A percentile compares a stretch with the other conserved stretches of the same genome.
phyloP scores from a whole-genome alignment of 2,797 vertebrate species.

The Phoxinus dragarum region DNA sequence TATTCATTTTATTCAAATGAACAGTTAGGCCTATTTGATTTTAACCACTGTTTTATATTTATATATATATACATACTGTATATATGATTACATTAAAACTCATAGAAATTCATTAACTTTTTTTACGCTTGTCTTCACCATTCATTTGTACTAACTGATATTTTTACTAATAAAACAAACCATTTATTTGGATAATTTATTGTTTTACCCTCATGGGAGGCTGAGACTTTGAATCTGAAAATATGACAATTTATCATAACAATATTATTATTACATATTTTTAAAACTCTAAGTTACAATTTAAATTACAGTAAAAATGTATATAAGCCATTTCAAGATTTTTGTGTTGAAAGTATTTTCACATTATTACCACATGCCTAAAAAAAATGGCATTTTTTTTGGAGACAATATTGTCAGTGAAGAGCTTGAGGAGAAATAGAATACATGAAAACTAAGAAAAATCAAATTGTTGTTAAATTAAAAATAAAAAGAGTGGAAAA shows the following conservation, averaged over 20 bases:
- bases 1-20: background rate
- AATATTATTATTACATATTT: background rate
- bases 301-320: background rate
- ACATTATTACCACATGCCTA: background rate
- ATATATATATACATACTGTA: no score
- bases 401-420: background rate
- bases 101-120: no score
- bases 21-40: background rate
- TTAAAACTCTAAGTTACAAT: background rate
- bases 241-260: background rate
- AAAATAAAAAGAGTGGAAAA: background rate
- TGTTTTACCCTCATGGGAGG: background rate
- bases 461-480: background rate
- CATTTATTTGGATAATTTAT: background rate
- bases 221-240: background rate
- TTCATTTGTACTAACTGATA: background rate
- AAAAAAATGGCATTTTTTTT: no score
- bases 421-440: background rate
- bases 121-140: background rate
- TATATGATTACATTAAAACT: background rate
- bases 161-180: background rate
- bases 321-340: background rate
- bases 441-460: background rate
- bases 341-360: background rate
- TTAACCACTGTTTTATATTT: background rate